Conservation (phyloP, 2,888 invertebrate genomes). For the Catocala nupta region DNA sequence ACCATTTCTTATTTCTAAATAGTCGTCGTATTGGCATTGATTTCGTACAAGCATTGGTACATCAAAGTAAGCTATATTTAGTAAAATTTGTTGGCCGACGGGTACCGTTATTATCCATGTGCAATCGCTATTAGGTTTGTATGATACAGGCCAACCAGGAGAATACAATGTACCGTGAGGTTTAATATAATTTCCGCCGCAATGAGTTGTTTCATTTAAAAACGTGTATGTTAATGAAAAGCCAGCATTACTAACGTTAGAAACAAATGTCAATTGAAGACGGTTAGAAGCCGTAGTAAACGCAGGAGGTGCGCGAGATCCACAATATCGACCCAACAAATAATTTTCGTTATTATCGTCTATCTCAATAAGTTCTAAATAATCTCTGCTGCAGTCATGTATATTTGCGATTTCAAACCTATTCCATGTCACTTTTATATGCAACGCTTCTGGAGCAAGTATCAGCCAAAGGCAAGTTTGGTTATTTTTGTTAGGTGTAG, state of each 20-base stretch:
- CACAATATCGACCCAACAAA: constrained; percentile 89
- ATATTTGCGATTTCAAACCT: constrained; percentile 89
- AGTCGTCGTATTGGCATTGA: constrained; percentile 74
- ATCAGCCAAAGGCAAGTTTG: constrained; percentile 92
- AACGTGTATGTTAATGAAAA: constrained; percentile 91
- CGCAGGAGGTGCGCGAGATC: constrained; percentile 88
- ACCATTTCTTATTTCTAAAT: constrained; percentile 91
- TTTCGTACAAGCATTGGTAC: constrained; percentile 85
- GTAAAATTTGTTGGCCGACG: constrained; percentile 90
- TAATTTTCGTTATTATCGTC: constrained; percentile 77
- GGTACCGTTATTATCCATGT: constrained; percentile 92
- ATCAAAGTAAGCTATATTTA: constrained; percentile 87
- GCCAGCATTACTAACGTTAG: constrained; percentile 88
- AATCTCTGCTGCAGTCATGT: constrained; percentile 89
- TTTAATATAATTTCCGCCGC: constrained; percentile 91
- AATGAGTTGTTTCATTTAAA: constrained; percentile 79
- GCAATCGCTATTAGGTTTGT: constrained; percentile 91
- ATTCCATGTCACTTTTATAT: constrained; percentile 92
- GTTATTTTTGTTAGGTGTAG: constrained; percentile 71
- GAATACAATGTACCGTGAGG: constrained; percentile 90
- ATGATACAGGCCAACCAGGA: constrained; percentile 92
- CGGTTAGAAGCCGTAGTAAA: constrained; percentile 90
- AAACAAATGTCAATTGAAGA: constrained; percentile 90
- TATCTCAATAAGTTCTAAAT: constrained; percentile 90
- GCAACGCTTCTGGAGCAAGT: constrained; percentile 89